Evolutionary conservation across 1,140 invertebrate genomes (phyloP).

Genomic region (Formica exsecta): DNA sequence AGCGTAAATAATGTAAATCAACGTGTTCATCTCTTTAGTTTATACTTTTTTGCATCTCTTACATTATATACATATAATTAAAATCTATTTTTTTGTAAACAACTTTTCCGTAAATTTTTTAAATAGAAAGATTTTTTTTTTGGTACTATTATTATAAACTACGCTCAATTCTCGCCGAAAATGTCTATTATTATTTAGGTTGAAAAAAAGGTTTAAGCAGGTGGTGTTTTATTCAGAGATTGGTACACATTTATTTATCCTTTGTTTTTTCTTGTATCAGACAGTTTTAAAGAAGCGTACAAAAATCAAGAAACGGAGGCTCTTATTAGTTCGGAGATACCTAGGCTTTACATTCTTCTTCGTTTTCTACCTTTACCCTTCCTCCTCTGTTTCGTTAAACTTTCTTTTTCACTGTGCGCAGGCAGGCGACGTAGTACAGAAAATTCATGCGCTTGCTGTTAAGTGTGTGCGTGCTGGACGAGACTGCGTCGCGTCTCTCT

Average conservation of each 20-base stretch:
- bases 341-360: slow-evolving; percentile 76
- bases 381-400: slow-evolving; percentile 54
- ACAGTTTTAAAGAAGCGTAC: slow-evolving; percentile 85
- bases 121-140: not conserved
- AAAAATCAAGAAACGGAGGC: slow-evolving; percentile 83
- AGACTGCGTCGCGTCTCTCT: not conserved
- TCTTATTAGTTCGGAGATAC: slow-evolving; percentile 80
- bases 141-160: not conserved
- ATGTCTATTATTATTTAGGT: not conserved
- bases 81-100: not conserved
- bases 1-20: not conserved
- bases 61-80: not conserved
- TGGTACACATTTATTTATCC: slow-evolving; percentile 86
- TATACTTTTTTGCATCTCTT: not conserved
- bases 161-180: not conserved
- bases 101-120: not conserved
- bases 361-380: slow-evolving; percentile 59
- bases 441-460: slow-evolving; percentile 53
- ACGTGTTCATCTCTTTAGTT: not conserved
- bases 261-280: slow-evolving; percentile 82
- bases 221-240: slow-evolving; percentile 81
- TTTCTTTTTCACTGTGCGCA: slow-evolving; percentile 70
- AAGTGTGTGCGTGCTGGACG: slow-evolving; percentile 31
- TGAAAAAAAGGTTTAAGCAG: not conserved
- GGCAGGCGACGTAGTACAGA: slow-evolving; percentile 72